These are phyloP conservation scores for Drosophila mimetica DNA, from an alignment of 2,888 invertebrate genomes.

Conservation along the genomic window DNA sequence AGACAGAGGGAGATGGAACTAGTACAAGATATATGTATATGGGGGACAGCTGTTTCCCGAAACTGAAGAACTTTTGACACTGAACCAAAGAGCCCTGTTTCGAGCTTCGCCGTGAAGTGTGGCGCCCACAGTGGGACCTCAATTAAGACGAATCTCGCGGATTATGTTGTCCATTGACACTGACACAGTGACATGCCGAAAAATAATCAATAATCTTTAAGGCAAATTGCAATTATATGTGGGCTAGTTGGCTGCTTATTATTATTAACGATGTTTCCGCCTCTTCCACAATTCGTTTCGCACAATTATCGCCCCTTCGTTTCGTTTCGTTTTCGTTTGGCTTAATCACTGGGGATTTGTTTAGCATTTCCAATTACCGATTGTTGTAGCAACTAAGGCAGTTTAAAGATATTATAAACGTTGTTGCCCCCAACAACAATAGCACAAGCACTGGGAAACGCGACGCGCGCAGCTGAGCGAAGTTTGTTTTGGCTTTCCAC, in stretches of 20 bases:
- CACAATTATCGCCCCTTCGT: slow-evolving; percentile 46
- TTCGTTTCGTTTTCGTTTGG: slow-evolving; percentile 20
- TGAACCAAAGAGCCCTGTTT: slow-evolving; percentile 43
- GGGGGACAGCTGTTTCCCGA: slow-evolving; percentile 66
- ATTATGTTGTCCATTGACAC: slow-evolving; percentile 57
- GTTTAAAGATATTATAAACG: slow-evolving; percentile 56
- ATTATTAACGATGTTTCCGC: slow-evolving; percentile 41
- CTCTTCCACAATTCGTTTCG: slow-evolving; percentile 35
- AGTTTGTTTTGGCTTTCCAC: slow-evolving; percentile 29
- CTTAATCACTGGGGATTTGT: slow-evolving; percentile 29
- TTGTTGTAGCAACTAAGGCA: slow-evolving; percentile 56
- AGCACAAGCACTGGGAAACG: slow-evolving; percentile 45
- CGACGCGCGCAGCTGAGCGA: slow-evolving; percentile 76
- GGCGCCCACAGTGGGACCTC: slow-evolving; percentile 56
- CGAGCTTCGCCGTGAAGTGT: slow-evolving; percentile 25
- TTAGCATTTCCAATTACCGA: slow-evolving; percentile 62
- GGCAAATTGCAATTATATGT: slow-evolving; percentile 62
- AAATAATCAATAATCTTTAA: slow-evolving; percentile 54
- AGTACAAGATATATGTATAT: too few species aligned
- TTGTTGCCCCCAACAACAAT: slow-evolving; percentile 68
- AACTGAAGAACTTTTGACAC: slow-evolving; percentile 64
- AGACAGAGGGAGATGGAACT: slow-evolving; percentile 25
- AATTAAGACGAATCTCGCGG: slow-evolving; percentile 36
- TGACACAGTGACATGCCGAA: slow-evolving; percentile 70
- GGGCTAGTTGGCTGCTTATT: slow-evolving; percentile 26